Evolutionary conservation across 2,113 vertebrate genomes (phyloP), one percentile per base, ranked within the genome.

Genomic region (Sula dactylatra): DNA sequence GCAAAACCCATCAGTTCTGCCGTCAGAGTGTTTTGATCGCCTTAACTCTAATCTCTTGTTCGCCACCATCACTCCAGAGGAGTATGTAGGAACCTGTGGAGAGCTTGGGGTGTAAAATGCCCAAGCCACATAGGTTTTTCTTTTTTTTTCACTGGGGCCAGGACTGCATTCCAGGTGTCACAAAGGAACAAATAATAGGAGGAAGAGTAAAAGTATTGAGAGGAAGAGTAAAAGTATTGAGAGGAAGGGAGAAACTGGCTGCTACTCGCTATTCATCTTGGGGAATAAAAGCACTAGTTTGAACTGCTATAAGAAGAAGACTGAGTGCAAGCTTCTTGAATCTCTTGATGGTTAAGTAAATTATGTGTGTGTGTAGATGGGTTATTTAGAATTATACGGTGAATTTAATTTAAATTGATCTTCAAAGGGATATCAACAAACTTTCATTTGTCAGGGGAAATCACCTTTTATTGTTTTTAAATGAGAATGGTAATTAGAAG

Each of bases 401-500:
- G 88, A 70, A 96, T 93, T 88, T 96, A 97, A 96, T 96, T 95
- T 96, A 82, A 88, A 84, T 87, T 92, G 45, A 94, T 97, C 88
- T 93, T 95, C 73, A 93, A 95, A 92, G 69, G 59, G 84, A 87
- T 93, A 92, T 94, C 86, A 93, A 79, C 83, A 97, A 93, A 73
- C 62, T 84, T 95, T 69, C 65, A 89, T 94, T 97, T 97, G 59
- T 86, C 58, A 56, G 61, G 82, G 85, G 95, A 98, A 97, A 97
- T 93, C 94, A 94, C 86, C 93, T 97, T 97, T 96, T 96, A 95
- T 96, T 97, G 79, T 91, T 74, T 94, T 91, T 95, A 97, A 97
- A 94, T 96, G 79, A 96, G 96, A 97, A 95, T 69, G 49, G 34
- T 74, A 97, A 95, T 97, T 86, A 97, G 93, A 77, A 90, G 42